A percentile compares a stretch with the other conserved stretches of the same genome.
Conservation (phyloP, 1,140 invertebrate genomes). For the Zaprionus gabonicus region DNA sequence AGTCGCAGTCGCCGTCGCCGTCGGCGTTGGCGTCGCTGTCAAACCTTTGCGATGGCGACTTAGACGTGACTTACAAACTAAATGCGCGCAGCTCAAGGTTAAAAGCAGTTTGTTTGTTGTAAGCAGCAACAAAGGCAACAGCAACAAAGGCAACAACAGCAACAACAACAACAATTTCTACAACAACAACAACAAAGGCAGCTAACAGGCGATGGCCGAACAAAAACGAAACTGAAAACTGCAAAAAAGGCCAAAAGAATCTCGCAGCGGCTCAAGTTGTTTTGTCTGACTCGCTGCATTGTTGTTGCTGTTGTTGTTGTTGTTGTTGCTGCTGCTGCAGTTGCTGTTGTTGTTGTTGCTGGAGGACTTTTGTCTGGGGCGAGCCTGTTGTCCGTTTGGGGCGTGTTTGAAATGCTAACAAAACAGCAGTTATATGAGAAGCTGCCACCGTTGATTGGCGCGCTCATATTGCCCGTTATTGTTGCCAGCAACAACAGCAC, state of each 20-base stretch:
- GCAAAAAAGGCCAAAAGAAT: conserved; percentile 78
- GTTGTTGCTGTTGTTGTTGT: too few relatives aligned
- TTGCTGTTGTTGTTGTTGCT: conserved; percentile 22
- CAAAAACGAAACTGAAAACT: conserved; percentile 60
- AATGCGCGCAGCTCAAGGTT: conserved; percentile 80
- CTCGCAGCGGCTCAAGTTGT: conserved; percentile 60
- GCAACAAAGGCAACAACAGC: conserved; percentile 17
- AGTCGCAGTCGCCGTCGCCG: conserved; percentile 18
- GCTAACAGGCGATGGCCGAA: conserved; percentile 25
- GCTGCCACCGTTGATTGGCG: conserved; percentile 51
- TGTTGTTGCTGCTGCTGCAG: conserved; percentile 26
- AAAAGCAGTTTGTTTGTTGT: conserved; percentile 81
- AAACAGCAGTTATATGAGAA: conserved; percentile 54
- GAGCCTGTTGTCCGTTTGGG: conserved; percentile 45
- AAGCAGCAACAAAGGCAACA: conserved; percentile 63
- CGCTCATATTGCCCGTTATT: conserved; percentile 64
- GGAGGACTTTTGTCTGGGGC: conserved; percentile 55
- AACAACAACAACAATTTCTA: conserved; percentile 24
- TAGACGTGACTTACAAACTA: conserved; percentile 84
- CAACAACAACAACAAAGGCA: conserved; percentile 27
- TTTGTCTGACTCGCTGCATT: conserved; percentile 42
- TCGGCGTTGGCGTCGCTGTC: conserved; percentile 26
- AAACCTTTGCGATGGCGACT: conserved; percentile 63
- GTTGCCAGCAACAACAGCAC: conserved; percentile 22
- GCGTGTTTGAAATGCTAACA: conserved; percentile 72